Base-by-base conservation (phyloP, 2,888 invertebrate genomes). In the Sphinx pinastri region DNA sequence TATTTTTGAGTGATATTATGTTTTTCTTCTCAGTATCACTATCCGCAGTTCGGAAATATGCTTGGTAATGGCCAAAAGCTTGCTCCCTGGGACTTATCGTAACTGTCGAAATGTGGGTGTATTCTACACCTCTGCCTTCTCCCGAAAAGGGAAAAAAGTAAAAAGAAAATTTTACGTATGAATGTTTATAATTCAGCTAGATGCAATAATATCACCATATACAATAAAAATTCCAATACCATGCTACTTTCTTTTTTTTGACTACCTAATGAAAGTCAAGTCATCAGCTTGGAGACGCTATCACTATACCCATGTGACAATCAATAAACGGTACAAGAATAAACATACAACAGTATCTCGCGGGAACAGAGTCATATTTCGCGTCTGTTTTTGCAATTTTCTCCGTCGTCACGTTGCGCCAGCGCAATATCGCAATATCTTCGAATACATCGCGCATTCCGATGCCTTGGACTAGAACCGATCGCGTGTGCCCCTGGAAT, bases 401-500 rank as follows among this genome's bases (percentile, higher is more conserved):
- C 68, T 68, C 68, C 59, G 45, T 59, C 49, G 51, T 38, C 59
- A 59, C 63, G 60, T 60, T 19, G 47, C 7, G 25, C 13, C 63
- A 12, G 60, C 45, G 60, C 60, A 60, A 49, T 60, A 60, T 60
- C 47, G 80, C 80, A 77, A 79, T 88, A 88, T 89, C 87, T 75
- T 79, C 74, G 72, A 76, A 84, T 88, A 85, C 82, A 77, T 74
- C 81, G 79, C 80, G 81, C 89, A 91, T 91, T 86, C 90, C 84
- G 83, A 81, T 76, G 77, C 75, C 79, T 73, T 79, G 79, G 86
- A 84, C 78, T 87, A 84, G 88, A 91, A 90, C 87, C 73, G 85
- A 87, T 91, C 88, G 92, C 92, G 90, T 91, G 92, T 76, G 77
- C 80, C 51, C 70, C 66, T 71, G 84, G 89, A 89, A 89, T 89